Conservation (phyloP, 2,797 vertebrate genomes). For the Potorous gilbertii region DNA sequence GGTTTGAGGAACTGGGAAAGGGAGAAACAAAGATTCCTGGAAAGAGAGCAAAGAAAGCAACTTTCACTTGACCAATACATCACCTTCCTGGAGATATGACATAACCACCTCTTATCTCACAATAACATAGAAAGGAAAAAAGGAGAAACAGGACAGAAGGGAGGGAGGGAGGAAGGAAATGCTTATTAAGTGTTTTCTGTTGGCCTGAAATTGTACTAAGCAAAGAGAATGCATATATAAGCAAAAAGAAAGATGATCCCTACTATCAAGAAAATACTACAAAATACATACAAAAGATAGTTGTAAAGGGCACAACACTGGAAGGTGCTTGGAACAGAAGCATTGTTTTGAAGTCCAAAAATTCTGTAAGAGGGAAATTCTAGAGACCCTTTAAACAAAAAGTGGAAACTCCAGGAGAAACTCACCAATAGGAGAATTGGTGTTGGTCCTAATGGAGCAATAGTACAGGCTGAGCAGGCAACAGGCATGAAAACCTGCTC, state of each 20-base stretch:
- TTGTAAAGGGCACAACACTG: background rate
- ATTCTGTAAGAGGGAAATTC: background rate
- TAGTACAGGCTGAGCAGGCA: background rate
- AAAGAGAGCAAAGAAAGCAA: slow-evolving; percentile 29
- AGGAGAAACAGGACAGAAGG: background rate
- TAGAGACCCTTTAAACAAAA: background rate
- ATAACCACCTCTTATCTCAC: background rate
- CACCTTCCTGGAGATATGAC: background rate
- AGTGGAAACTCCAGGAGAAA: background rate
- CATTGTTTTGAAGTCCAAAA: background rate
- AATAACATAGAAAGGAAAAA: background rate
- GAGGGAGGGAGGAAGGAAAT: background rate
- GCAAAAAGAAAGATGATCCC: background rate
- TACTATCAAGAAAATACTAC: background rate
- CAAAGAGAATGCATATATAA: background rate
- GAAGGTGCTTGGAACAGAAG: background rate
- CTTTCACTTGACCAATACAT: slow-evolving; percentile 20
- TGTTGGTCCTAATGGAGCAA: background rate
- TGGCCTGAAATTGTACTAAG: background rate
- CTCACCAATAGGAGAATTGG: background rate
- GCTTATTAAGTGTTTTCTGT: background rate
- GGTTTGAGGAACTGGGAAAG: slow-evolving; percentile 4
- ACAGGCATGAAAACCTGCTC: background rate
- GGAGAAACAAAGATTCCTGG: background rate
- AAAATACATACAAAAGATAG: background rate